These are phyloP conservation scores for Homarus americanus DNA, from an alignment of 1,140 invertebrate species.

Conservation along the genomic window DNA sequence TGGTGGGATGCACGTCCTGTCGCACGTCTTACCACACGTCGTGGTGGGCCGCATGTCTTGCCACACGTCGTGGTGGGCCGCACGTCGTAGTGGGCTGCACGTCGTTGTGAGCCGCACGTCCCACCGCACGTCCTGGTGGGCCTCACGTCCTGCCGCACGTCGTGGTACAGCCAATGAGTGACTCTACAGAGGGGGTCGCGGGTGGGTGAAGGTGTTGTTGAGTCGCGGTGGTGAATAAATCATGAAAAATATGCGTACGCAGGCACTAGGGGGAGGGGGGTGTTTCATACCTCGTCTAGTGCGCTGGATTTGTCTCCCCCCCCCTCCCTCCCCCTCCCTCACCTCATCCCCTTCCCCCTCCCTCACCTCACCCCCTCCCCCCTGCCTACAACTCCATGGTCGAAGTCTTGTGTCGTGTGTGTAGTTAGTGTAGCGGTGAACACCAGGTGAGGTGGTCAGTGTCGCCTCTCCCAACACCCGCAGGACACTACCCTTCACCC, in stretches of 20 bases:
- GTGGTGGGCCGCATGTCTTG: too few species aligned
- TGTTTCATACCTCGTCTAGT: neutral
- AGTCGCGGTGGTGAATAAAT: neutral
- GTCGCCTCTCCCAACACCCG: too few species aligned
- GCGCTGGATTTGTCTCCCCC: neutral
- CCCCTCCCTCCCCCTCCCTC: neutral
- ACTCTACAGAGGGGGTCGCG: too few species aligned
- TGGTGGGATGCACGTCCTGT: too few species aligned
- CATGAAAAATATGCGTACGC: constrained; percentile 14
- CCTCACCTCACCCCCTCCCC: neutral
- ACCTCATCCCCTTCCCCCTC: neutral
- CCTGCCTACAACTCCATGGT: neutral
- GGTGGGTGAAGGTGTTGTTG: neutral
- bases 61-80: too few species aligned
- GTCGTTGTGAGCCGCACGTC: too few species aligned
- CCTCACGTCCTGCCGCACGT: too few species aligned
- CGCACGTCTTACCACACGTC: too few species aligned
- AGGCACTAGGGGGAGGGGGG: neutral
- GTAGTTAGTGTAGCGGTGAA: neutral
- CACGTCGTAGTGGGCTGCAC: too few species aligned
- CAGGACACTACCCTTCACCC: too few species aligned
- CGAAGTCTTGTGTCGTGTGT: constrained; percentile 25
- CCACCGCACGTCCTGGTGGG: neutral
- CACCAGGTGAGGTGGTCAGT: neutral
- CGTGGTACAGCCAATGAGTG: too few species aligned